These are phyloP conservation scores for Colletes latitarsis DNA, from an alignment of 1,140 invertebrate species.

Conservation along the genomic window DNA sequence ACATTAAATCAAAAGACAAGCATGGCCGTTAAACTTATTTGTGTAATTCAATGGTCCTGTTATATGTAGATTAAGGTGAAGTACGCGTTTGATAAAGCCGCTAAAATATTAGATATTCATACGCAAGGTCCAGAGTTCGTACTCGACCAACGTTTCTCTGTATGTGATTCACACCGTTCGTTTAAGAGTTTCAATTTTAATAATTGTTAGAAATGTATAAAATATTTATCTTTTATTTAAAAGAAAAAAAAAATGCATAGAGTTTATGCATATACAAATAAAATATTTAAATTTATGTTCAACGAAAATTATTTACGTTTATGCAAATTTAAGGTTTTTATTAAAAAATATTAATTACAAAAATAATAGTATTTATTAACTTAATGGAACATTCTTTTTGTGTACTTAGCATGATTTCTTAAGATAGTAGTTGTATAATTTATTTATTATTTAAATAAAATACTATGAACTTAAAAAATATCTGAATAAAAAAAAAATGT, in stretches of 20 bases:
- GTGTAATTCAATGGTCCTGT: not conserved
- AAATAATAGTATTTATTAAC: too few species aligned
- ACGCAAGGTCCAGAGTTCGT: conserved; percentile 22
- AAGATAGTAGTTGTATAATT: too few species aligned
- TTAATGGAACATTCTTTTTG: too few species aligned
- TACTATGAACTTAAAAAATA: too few species aligned
- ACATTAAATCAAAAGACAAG: not conserved
- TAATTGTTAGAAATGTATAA: conserved; percentile 38
- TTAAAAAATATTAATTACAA: not conserved
- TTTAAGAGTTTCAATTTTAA: conserved; percentile 2
- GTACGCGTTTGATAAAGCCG: conserved; percentile 7
- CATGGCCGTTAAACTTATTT: not conserved
- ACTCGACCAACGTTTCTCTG: not conserved
- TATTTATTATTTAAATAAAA: too few species aligned
- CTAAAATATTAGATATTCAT: conserved; percentile 26
- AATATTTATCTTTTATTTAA: conserved; percentile 16
- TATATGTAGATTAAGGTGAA: conserved; percentile 7
- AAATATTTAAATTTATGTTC: not conserved
- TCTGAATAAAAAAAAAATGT: too few species aligned
- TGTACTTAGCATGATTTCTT: too few species aligned
- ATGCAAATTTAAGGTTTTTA: not conserved
- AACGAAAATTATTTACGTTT: not conserved
- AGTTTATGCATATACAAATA: not conserved
- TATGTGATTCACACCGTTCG: not conserved
- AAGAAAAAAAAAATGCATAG: not conserved